Evolutionary conservation across 2,797 vertebrate species (phyloP).

Genomic region (Synanceia verrucosa): DNA sequence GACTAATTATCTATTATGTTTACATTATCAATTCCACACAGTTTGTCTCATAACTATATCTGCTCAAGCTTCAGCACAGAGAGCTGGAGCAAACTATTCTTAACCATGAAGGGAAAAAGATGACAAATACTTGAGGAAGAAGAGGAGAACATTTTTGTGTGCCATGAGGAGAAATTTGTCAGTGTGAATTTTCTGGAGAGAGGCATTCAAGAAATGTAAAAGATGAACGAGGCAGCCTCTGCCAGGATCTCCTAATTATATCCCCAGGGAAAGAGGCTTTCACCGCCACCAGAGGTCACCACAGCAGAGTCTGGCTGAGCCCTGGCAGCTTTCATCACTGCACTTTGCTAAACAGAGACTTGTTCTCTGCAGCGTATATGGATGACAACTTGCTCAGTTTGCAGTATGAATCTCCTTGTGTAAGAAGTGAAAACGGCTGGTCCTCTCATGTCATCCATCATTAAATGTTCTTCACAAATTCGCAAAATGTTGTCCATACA

Average conservation of each 20-base stretch:
- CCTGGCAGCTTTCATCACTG: conserved; percentile 28
- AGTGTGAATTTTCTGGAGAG: conserved; percentile 34
- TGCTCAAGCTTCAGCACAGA: neutral
- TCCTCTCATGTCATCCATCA: neutral
- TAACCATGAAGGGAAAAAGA: neutral
- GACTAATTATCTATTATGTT: neutral
- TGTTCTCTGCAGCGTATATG: neutral
- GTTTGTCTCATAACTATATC: neutral
- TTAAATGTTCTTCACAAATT: neutral
- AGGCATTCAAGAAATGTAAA: conserved; percentile 41
- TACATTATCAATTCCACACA: neutral
- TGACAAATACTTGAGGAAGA: conserved; percentile 2
- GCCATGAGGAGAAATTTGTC: conserved; percentile 34
- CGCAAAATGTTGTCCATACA: neutral
- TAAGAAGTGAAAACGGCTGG: neutral
- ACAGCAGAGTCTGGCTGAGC: conserved; percentile 33
- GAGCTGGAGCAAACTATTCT: neutral
- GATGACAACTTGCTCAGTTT: conserved; percentile 2
- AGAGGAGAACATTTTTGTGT: neutral
- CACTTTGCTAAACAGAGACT: conserved; percentile 1
- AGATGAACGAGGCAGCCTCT: conserved; percentile 48
- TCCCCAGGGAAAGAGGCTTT: conserved; percentile 34
- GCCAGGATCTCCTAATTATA: conserved; percentile 53
- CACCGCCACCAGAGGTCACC: conserved; percentile 62
- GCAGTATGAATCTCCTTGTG: neutral